Evolutionary conservation across 2,113 vertebrate species (phyloP).

Genomic region (Pterocles orientalis): DNA sequence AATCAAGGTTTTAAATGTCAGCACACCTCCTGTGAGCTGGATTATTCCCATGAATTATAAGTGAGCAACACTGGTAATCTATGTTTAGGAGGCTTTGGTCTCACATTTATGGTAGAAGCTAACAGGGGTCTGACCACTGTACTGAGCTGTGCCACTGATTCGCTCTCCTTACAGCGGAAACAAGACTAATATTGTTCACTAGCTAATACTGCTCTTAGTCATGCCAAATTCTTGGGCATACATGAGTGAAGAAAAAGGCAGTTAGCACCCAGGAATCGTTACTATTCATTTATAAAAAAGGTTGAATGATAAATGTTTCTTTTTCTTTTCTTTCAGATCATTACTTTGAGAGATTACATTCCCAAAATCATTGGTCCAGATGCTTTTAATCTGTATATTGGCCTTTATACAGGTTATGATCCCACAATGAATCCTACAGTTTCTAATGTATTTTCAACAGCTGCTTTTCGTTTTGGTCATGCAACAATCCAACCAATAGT

Average conservation of each 20-base stretch:
- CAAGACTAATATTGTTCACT: not conserved
- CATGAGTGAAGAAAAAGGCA: not conserved
- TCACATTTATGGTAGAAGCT: too few species aligned
- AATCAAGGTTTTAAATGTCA: not conserved
- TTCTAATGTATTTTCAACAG: constrained; percentile 92
- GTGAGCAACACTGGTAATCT: not conserved
- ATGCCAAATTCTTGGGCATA: not conserved
- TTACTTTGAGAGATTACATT: constrained; percentile 91
- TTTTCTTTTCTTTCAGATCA: constrained; percentile 78
- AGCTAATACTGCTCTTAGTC: not conserved
- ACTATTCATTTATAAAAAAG: not conserved
- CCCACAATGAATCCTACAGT: constrained; percentile 81
- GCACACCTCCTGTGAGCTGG: not conserved
- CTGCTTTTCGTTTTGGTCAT: constrained; percentile 96
- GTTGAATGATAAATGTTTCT: not conserved
- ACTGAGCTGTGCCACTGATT: not conserved
- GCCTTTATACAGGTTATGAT: constrained; percentile 85
- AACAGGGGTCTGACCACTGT: not conserved
- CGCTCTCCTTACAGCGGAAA: not conserved
- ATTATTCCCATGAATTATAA: not conserved
- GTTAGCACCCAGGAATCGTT: not conserved
- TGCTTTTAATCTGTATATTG: constrained; percentile 82
- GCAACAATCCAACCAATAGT: constrained; percentile 82
- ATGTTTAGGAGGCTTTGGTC: not conserved
- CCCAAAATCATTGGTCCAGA: constrained; percentile 88